phyloP scores from a whole-genome alignment of 2,113 vertebrate species.

The Paratilapia polleni region DNA sequence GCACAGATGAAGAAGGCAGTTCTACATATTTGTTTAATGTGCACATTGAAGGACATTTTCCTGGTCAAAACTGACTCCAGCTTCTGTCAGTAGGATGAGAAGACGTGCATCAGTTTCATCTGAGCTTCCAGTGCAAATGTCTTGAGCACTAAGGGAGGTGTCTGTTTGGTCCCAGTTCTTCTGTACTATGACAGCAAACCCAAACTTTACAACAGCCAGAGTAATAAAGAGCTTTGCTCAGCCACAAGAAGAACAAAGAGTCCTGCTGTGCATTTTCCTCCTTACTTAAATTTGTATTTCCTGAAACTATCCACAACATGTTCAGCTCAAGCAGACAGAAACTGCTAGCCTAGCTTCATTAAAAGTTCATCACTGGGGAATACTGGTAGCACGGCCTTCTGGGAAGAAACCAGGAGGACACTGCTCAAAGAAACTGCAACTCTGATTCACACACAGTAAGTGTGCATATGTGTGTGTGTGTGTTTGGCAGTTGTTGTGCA shows the following conservation, averaged over 20 bases:
- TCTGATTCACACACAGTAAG: conserved; percentile 10
- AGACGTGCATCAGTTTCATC: too few relatives aligned
- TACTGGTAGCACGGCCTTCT: not conserved
- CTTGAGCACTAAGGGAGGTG: not conserved
- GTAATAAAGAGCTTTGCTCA: not conserved
- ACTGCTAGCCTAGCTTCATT: not conserved
- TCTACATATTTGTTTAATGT: not conserved
- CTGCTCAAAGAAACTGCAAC: not conserved
- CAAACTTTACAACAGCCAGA: not conserved
- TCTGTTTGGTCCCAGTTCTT: not conserved
- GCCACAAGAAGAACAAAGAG: too few relatives aligned
- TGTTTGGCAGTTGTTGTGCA: not conserved
- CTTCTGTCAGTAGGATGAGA: not conserved
- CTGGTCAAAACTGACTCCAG: not conserved
- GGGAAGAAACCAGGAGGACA: conserved; percentile 7
- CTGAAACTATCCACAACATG: not conserved
- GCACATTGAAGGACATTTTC: not conserved
- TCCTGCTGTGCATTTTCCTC: too few relatives aligned
- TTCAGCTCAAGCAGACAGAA: not conserved
- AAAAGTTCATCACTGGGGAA: not conserved
- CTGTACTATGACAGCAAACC: not conserved
- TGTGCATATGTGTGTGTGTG: conserved; percentile 17
- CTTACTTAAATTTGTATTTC: not conserved
- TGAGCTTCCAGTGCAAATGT: not conserved
- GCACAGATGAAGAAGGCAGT: not conserved